Conservation (phyloP, 2,888 invertebrate species). For the Hylaea fasciaria region DNA sequence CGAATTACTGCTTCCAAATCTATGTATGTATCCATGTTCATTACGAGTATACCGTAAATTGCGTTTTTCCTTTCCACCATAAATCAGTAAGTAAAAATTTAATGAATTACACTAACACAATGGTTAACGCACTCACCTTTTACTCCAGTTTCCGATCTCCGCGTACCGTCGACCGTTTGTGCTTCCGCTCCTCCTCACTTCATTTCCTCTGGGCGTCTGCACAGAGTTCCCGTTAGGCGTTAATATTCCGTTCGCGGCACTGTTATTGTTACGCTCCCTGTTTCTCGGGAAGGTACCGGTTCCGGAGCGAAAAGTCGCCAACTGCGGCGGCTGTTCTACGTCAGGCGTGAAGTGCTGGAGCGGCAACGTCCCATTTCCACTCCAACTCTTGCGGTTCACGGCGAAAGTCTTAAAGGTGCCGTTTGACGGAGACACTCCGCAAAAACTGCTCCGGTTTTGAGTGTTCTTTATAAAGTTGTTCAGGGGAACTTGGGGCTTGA, state of each 20-base stretch:
- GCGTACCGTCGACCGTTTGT: slow-evolving; percentile 84
- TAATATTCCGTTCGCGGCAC: slow-evolving; percentile 78
- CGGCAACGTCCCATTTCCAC: slow-evolving; percentile 81
- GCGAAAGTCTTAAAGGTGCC: slow-evolving; percentile 81
- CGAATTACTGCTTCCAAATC: not conserved
- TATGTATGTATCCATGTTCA: not conserved
- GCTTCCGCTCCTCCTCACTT: slow-evolving; percentile 81
- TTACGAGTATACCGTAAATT: slow-evolving; percentile 28
- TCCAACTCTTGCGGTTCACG: slow-evolving; percentile 83
- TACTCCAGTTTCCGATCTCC: slow-evolving; percentile 85
- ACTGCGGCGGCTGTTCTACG: slow-evolving; percentile 69
- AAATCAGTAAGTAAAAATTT: slow-evolving; percentile 37
- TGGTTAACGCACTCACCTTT: slow-evolving; percentile 71
- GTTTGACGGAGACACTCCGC: slow-evolving; percentile 79
- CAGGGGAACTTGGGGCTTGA: slow-evolving; percentile 78
- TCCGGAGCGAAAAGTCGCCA: slow-evolving; percentile 80
- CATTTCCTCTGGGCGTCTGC: slow-evolving; percentile 81
- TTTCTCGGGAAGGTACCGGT: slow-evolving; percentile 82
- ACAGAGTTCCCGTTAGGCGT: slow-evolving; percentile 82
- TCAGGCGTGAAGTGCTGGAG: slow-evolving; percentile 78
- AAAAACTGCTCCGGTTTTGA: slow-evolving; percentile 83
- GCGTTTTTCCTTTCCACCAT: slow-evolving; percentile 33
- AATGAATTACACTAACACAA: slow-evolving; percentile 47
- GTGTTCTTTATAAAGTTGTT: slow-evolving; percentile 84
- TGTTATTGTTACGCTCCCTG: slow-evolving; percentile 80